Conservation (phyloP, 2,888 invertebrate species). For the Lucinisca nassula region DNA sequence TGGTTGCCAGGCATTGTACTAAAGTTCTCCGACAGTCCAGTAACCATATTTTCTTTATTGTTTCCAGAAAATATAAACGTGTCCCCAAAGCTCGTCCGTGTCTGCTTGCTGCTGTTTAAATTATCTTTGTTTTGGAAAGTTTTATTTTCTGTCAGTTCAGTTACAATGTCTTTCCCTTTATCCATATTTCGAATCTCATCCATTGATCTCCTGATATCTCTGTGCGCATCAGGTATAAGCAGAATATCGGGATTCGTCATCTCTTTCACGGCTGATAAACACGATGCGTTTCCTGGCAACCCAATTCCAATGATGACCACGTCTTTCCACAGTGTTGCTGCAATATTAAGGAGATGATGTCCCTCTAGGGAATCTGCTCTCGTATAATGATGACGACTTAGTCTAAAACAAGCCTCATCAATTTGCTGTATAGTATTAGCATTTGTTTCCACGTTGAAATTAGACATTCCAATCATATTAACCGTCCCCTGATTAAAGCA, state of each 20-base stretch:
- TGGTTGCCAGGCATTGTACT: not conserved
- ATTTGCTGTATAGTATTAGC: not conserved
- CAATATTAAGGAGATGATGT: conserved; percentile 41
- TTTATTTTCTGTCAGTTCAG: not conserved
- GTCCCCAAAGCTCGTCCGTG: not conserved
- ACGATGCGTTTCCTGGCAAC: conserved; percentile 9
- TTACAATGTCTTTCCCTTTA: not conserved
- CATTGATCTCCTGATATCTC: not conserved
- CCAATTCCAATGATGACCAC: conserved; percentile 44
- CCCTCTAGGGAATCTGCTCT: conserved; percentile 39
- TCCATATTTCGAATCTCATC: not conserved
- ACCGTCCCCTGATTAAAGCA: conserved; percentile 40
- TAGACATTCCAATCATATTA: conserved; percentile 54
- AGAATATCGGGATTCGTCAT: not conserved
- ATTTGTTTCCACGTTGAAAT: conserved; percentile 34
- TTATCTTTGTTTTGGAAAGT: not conserved
- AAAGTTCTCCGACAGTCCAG: not conserved
- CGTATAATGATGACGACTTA: conserved; percentile 37
- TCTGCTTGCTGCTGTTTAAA: too few species aligned
- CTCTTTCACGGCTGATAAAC: not conserved
- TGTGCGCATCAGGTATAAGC: too few species aligned
- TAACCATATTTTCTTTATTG: not conserved
- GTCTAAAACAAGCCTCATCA: conserved; percentile 19
- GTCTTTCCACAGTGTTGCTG: conserved; percentile 46
- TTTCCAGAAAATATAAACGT: not conserved